phyloP scores from a whole-genome alignment of 2,113 vertebrate genomes.

The Ctenomys sociabilis region DNA sequence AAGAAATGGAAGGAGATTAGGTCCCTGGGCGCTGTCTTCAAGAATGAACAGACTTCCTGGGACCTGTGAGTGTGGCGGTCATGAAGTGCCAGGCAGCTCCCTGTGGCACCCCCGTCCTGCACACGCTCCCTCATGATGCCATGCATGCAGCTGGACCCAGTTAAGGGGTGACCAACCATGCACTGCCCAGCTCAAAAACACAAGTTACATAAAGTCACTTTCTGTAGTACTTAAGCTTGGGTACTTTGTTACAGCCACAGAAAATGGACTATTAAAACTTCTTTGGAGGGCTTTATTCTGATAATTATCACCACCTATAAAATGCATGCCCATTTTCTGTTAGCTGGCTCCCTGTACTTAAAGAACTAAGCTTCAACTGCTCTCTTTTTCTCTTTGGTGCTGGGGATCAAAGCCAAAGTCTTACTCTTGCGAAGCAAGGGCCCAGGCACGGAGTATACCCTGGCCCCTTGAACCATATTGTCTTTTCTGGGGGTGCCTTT shows the following conservation, averaged over 20 bases:
- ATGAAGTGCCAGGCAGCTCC: not conserved
- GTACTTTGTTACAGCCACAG: not conserved
- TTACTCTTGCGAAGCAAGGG: not conserved
- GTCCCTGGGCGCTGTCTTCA: not conserved
- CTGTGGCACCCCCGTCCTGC: not conserved
- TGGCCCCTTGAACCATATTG: not conserved
- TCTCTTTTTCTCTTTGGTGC: not conserved
- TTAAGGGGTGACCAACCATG: not conserved
- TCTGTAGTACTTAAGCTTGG: not conserved
- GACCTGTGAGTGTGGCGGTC: too few species aligned
- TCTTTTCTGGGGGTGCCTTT: not conserved
- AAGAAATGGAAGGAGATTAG: not conserved
- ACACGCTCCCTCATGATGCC: not conserved
- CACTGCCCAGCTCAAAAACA: not conserved
- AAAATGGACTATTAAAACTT: not conserved
- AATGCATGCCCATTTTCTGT: not conserved
- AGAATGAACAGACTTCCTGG: not conserved
- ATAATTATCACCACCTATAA: not conserved
- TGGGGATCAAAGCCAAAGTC: not conserved
- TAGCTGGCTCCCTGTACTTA: not conserved
- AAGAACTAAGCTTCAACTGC: slow-evolving; percentile 30
- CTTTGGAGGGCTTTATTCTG: not conserved
- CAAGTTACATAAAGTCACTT: not conserved
- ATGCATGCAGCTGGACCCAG: too few species aligned
- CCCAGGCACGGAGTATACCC: not conserved